Evolutionary conservation across 2,888 invertebrate species (phyloP).

Genomic region (Chalcosyrphus nemorum): DNA sequence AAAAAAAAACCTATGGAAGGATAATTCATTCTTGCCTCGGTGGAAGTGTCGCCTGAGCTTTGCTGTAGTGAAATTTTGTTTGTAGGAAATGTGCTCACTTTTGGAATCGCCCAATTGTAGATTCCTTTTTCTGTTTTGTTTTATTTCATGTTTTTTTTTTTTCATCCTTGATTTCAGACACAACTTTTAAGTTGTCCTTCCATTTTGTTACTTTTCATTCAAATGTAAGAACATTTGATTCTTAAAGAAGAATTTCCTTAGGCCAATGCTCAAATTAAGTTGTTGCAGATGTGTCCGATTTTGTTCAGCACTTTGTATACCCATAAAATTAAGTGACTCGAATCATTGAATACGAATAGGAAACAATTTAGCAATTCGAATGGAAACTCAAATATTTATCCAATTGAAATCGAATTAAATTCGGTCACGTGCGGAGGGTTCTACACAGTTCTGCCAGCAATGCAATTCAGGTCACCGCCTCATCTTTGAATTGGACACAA

Average conservation of each 20-base stretch:
- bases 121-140: no score
- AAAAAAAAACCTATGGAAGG: neutral
- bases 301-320: neutral
- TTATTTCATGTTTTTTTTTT: no score
- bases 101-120: no score
- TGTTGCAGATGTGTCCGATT: neutral
- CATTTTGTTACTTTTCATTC: no score
- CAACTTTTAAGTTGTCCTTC: neutral
- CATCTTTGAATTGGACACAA: neutral
- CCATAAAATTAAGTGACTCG: constrained; percentile 25
- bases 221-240: neutral
- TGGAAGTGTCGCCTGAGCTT: neutral
- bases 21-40: neutral
- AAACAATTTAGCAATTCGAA: constrained; percentile 11
- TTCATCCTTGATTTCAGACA: no score
- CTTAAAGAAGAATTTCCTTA: neutral
- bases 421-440: constrained; percentile 22
- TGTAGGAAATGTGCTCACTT: no score
- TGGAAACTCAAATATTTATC: constrained; percentile 17
- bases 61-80: neutral
- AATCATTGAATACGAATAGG: constrained; percentile 30
- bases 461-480: neutral
- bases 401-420: constrained; percentile 43
- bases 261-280: neutral
- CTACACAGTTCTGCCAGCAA: no score